A percentile compares a stretch with the other conserved stretches of the same genome.
Evolutionary conservation across 1,140 invertebrate genomes (phyloP).

Genomic region (Drosophila oshimai): DNA sequence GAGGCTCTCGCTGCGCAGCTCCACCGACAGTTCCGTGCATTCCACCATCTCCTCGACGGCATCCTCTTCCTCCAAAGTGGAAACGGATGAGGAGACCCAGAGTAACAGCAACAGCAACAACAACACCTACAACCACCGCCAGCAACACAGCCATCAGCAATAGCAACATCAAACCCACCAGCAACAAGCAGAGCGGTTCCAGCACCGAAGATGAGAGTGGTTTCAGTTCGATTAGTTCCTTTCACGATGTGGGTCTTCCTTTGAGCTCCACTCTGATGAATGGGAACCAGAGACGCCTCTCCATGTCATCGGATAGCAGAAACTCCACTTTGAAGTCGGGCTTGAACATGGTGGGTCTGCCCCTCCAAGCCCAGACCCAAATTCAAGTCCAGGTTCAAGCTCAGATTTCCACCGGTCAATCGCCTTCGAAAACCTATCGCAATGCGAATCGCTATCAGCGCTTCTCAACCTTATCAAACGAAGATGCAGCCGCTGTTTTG

Average conservation of each 20-base stretch:
- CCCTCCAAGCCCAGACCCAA: slow-evolving; percentile 32
- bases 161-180: slow-evolving; percentile 34
- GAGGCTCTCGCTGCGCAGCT: slow-evolving; percentile 75
- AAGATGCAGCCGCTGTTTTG: slow-evolving; percentile 73
- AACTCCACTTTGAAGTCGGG: slow-evolving; percentile 73
- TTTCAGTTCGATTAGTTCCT: slow-evolving; percentile 91
- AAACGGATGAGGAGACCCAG: slow-evolving; percentile 74
- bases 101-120: slow-evolving; percentile 17
- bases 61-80: slow-evolving; percentile 74
- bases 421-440: slow-evolving; percentile 68
- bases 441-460: slow-evolving; percentile 76
- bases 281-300: slow-evolving; percentile 41
- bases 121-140: slow-evolving; percentile 29
- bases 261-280: slow-evolving; percentile 77
- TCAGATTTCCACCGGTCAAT: slow-evolving; percentile 14
- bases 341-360: slow-evolving; percentile 63
- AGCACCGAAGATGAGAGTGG: slow-evolving; percentile 89
- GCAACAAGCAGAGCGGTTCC: slow-evolving; percentile 49
- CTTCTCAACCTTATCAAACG: slow-evolving; percentile 79
- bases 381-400: slow-evolving; percentile 35
- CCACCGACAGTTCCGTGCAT: slow-evolving; percentile 82
- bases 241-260: slow-evolving; percentile 89
- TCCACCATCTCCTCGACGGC: slow-evolving; percentile 79
- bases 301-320: slow-evolving; percentile 60
- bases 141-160: slow-evolving; percentile 32